These are phyloP conservation scores for Aspidoscelis tigris DNA, from an alignment of 2,113 vertebrate genomes.

Conservation along the genomic window DNA sequence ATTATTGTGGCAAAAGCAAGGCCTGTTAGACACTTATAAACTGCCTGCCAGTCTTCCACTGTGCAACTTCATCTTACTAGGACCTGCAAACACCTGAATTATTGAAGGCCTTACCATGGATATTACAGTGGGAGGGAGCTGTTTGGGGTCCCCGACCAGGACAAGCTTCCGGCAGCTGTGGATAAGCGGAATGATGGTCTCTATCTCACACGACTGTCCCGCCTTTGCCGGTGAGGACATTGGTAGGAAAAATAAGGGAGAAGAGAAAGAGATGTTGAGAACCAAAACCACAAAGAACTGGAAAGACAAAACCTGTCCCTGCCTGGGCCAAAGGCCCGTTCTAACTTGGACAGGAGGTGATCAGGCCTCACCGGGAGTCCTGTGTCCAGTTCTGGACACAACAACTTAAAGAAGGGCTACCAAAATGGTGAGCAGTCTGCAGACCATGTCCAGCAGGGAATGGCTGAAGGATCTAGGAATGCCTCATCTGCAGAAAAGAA, in stretches of 20 bases:
- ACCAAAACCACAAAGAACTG: too few species aligned
- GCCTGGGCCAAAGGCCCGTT: not conserved
- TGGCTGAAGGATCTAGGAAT: too few species aligned
- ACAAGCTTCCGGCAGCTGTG: slow-evolving; percentile 82
- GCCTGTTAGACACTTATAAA: not conserved
- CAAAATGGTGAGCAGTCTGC: too few species aligned
- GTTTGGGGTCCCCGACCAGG: slow-evolving; percentile 86
- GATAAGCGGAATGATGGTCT: slow-evolving; percentile 85
- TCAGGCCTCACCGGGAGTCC: too few species aligned
- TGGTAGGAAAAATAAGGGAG: not conserved
- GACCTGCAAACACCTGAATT: not conserved
- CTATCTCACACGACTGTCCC: slow-evolving; percentile 85
- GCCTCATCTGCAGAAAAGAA: too few species aligned
- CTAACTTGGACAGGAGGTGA: too few species aligned
- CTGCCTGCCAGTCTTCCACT: not conserved
- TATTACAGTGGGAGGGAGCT: slow-evolving; percentile 87
- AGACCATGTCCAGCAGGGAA: too few species aligned
- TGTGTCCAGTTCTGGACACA: too few species aligned
- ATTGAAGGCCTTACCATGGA: slow-evolving; percentile 75
- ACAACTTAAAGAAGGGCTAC: too few species aligned
- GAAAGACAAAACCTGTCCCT: not conserved
- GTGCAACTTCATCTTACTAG: not conserved
- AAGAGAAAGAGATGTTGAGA: not conserved
- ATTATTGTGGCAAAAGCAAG: not conserved
- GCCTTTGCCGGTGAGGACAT: slow-evolving; percentile 70